These are phyloP conservation scores for Punctoribates punctum DNA, from an alignment of 2,888 invertebrate species.

Conservation along the genomic window DNA sequence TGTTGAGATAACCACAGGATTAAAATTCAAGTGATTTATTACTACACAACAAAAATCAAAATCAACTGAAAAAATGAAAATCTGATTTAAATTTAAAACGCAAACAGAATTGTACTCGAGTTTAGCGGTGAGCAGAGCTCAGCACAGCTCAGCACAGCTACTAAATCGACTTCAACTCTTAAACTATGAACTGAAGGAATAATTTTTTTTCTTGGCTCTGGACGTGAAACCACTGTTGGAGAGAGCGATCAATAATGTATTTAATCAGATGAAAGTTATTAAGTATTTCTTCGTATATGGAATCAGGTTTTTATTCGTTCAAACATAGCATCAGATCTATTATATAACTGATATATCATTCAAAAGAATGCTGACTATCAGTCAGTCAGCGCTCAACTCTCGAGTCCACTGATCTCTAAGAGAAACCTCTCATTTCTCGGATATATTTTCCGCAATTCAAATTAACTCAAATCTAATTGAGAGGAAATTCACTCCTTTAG, in stretches of 20 bases:
- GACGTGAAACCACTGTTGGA: not conserved
- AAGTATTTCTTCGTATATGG: conserved; percentile 6
- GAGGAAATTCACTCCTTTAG: not conserved
- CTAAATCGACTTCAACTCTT: not conserved
- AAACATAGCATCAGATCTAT: not conserved
- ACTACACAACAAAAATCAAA: conserved; percentile 14
- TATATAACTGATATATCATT: conserved; percentile 30
- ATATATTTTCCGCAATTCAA: not conserved
- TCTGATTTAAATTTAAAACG: conserved; percentile 26
- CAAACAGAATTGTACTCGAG: conserved; percentile 15
- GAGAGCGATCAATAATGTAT: conserved; percentile 28
- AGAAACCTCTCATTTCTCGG: not conserved
- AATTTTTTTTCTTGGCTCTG: not conserved
- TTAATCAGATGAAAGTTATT: conserved; percentile 35
- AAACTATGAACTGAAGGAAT: not conserved
- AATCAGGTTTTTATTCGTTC: not conserved
- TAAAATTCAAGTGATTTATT: conserved; percentile 25
- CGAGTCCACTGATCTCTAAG: conserved; percentile 13
- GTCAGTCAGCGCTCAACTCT: not conserved
- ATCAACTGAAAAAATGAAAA: conserved; percentile 12
- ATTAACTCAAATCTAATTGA: not conserved
- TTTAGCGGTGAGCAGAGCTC: not conserved
- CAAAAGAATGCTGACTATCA: conserved; percentile 18
- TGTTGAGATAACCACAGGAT: conserved; percentile 1
- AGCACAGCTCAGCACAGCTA: not conserved